Evolutionary conservation across 2,797 vertebrate genomes (phyloP).

Genomic region (Anisognathus igniventris): DNA sequence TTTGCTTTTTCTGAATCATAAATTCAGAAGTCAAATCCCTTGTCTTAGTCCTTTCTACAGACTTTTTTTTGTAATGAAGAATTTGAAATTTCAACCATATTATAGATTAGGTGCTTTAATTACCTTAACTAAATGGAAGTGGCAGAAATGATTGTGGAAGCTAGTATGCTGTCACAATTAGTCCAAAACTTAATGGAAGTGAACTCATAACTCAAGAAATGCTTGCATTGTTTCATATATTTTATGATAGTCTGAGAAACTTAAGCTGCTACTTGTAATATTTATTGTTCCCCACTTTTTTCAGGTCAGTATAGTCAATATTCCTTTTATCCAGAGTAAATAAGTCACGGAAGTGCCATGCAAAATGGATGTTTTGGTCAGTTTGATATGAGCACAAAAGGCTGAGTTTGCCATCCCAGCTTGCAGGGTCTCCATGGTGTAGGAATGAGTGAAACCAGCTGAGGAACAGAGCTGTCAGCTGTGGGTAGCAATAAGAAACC

Average conservation of each 20-base stretch:
- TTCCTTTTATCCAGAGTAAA: neutral
- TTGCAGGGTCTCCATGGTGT: conserved; percentile 70
- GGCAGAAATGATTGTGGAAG: neutral
- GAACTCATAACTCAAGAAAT: neutral
- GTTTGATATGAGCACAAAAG: neutral
- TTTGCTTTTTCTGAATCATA: neutral
- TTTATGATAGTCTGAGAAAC: neutral
- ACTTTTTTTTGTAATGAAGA: neutral
- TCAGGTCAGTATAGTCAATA: neutral
- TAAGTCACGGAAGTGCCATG: neutral
- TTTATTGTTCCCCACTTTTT: neutral
- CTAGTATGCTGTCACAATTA: neutral
- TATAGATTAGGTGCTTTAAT: neutral
- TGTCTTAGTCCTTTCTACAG: neutral
- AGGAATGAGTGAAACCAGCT: conserved; percentile 70
- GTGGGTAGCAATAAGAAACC: neutral
- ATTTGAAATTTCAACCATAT: neutral
- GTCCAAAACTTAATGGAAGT: neutral
- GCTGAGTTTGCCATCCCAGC: neutral
- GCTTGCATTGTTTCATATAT: neutral
- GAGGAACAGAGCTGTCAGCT: conserved; percentile 36
- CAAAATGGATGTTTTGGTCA: neutral
- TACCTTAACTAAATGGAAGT: neutral
- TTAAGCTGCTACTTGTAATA: neutral
- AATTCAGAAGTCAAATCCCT: neutral